Evolutionary conservation across 2,113 vertebrate genomes (phyloP).

Genomic region (Zosterops hypoxanthus): DNA sequence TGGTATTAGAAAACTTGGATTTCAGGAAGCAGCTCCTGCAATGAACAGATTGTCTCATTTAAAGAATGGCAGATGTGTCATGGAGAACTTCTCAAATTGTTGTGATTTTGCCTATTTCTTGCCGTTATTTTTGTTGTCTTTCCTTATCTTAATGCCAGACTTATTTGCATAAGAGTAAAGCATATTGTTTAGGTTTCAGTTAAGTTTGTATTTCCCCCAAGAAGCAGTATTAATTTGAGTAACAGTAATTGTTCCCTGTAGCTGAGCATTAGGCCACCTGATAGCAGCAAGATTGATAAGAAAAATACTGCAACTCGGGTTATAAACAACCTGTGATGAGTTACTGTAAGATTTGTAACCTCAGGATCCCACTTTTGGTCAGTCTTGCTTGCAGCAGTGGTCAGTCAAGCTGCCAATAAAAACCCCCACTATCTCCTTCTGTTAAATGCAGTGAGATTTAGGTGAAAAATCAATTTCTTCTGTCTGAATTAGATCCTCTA

Average conservation of each 20-base stretch:
- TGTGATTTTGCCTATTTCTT: constrained; percentile 29
- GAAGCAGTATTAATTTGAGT: neutral
- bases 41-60: constrained; percentile 21
- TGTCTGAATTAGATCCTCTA: neutral
- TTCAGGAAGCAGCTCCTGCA: neutral
- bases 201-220: neutral
- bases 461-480: neutral
- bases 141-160: neutral
- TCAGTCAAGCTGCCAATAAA: neutral
- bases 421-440: accelerated
- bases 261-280: neutral
- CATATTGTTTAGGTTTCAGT: neutral
- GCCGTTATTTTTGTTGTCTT: constrained; percentile 11
- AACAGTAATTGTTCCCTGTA: neutral
- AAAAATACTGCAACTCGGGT: neutral
- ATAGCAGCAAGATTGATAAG: neutral
- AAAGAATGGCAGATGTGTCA: constrained; percentile 10
- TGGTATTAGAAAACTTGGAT: neutral
- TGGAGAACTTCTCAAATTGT: neutral
- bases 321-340: neutral
- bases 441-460: neutral
- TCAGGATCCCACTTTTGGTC: neutral
- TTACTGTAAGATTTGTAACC: neutral
- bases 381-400: neutral
- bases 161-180: constrained; percentile 25